Base-by-base conservation (phyloP, 2,797 vertebrate species). In the Chaenodraco wilsoni region DNA sequence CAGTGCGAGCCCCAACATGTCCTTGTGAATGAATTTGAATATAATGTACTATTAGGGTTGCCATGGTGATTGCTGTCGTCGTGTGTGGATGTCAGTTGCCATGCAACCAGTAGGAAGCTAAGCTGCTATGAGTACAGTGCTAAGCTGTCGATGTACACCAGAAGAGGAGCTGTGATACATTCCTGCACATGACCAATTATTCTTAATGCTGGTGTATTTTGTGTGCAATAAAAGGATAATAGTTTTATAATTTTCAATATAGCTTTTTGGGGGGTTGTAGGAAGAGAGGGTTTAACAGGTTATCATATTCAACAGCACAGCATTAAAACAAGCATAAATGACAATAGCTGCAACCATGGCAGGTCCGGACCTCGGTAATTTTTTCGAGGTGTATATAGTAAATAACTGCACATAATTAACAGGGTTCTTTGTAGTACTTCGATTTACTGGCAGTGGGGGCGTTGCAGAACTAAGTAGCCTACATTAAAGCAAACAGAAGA, bases 31-130 rank as follows among this genome's bases (percentile, higher is more conserved):
- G 86, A 85, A 89, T 92, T 82, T 83, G 63, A 89, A 85, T 90
- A 74, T 91, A 74, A 87, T 90, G 83, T 89, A 79, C 87, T 85
- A 84, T 93, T 88, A 88, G 70, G 27, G 93, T 94, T 94, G 90
- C 92, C 87, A 94, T 92, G 90, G 91, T 27, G 86, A 94, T 74
- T 60, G 74, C 84, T 90, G 76, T 74, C 65, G 69, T 87, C 84
- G 8, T 85, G 76, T 58, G 86, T 77, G 67, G 88, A 76, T 87
- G 86, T 92, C 88, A 84, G 93, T 93, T 93, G 88, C 93, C 89
- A 92, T 92, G 91, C 83, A 87, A 87, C 87, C 52, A 65, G 73
- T 61, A 81, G 63, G 86, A 79, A 69, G 57, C 76, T 43, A 15
- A 48, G 50, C 60, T 55, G 65, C 72, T 60, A 13, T 43, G 45